phyloP scores from a whole-genome alignment of 2,888 invertebrate species.

The Lobophora halterata region DNA sequence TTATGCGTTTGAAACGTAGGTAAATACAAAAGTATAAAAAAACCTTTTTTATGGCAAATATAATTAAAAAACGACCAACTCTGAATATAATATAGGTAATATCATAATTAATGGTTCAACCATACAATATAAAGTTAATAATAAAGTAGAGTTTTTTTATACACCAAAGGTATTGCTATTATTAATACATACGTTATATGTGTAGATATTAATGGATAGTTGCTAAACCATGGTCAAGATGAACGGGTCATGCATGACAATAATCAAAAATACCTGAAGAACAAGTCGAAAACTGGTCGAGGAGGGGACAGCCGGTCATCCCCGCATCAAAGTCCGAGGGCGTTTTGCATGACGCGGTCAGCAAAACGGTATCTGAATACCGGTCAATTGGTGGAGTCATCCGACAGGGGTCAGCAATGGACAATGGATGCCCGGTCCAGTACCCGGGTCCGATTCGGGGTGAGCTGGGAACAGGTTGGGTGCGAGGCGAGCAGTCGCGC shows the following conservation, averaged over 20 bases:
- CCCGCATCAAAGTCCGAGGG: slow-evolving; percentile 67
- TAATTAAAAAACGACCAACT: slow-evolving; percentile 7
- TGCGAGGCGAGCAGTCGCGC: slow-evolving; percentile 24
- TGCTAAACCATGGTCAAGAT: slow-evolving; percentile 43
- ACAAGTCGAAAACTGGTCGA: slow-evolving; percentile 61
- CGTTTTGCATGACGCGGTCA: slow-evolving; percentile 66
- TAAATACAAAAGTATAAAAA: not conserved
- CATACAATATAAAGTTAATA: no score
- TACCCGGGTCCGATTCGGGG: slow-evolving; percentile 44
- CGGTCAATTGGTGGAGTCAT: slow-evolving; percentile 61
- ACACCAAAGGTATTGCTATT: no score
- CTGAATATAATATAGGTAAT: no score
- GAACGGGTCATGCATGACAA: slow-evolving; percentile 37
- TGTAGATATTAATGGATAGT: slow-evolving; percentile 42
- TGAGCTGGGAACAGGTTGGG: slow-evolving; percentile 52
- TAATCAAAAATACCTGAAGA: slow-evolving; percentile 68
- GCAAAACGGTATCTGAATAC: no score
- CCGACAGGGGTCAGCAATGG: slow-evolving; percentile 68
- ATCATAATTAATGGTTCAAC: no score
- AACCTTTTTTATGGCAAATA: slow-evolving; percentile 5
- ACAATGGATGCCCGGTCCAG: slow-evolving; percentile 65
- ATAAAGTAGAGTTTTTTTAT: no score
- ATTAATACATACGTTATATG: no score
- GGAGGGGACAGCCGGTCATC: slow-evolving; percentile 64
- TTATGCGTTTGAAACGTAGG: slow-evolving; percentile 30